Percentiles rank a stretch among this genome's conserved stretches.
Evolutionary conservation across 2,113 vertebrate species (phyloP).

Genomic region (Cygnus buccinator): DNA sequence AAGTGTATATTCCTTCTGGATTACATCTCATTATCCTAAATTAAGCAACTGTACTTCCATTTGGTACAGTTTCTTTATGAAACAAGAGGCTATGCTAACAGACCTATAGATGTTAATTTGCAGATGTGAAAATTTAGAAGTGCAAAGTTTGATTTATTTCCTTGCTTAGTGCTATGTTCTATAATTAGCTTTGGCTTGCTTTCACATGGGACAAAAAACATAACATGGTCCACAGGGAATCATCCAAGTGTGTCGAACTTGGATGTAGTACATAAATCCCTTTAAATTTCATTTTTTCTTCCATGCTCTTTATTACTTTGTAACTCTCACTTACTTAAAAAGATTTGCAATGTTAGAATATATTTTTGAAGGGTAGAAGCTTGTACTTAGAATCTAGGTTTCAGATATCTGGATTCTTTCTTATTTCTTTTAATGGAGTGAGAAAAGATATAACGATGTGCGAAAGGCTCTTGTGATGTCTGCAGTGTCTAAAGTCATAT

Average conservation of each 20-base stretch:
- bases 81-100: background rate
- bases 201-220: constrained; percentile 16
- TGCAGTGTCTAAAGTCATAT: background rate
- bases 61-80: background rate
- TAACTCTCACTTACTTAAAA: constrained; percentile 19
- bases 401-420: constrained; percentile 23
- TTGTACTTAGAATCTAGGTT: constrained; percentile 1
- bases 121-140: constrained; percentile 33
- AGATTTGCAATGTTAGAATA: background rate
- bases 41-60: background rate
- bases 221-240: background rate
- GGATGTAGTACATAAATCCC: constrained; percentile 4
- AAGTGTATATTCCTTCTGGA: background rate
- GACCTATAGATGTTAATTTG: constrained; percentile 20
- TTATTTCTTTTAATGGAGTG: background rate
- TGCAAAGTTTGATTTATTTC: constrained; percentile 50
- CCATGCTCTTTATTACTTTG: background rate
- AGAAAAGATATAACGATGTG: constrained; percentile 23
- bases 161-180: background rate
- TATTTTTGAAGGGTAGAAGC: constrained; percentile 26
- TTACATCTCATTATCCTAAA: background rate
- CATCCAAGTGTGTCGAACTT: constrained; percentile 36
- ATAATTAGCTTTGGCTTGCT: constrained; percentile 54
- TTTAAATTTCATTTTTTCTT: constrained; percentile 43
- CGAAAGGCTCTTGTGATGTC: constrained; percentile 9